Evolutionary conservation across 2,888 invertebrate species (phyloP).

Genomic region (Epirrhoe alternata): DNA sequence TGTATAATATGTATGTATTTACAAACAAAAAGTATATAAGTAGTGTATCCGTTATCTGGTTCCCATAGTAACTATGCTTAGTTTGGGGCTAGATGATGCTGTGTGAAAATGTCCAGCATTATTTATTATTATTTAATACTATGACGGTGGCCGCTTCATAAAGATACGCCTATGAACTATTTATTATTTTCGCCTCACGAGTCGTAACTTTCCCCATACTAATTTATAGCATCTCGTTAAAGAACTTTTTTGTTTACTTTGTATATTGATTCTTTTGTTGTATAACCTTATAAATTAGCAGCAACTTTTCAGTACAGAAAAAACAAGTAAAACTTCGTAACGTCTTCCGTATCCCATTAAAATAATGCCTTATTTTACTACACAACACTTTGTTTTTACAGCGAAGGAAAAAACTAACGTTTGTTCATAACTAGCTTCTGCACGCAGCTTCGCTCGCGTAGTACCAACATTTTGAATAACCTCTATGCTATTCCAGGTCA

Average conservation of each 20-base stretch:
- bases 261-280: constrained; percentile 32
- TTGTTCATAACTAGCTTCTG: no score
- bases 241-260: constrained; percentile 46
- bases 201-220: constrained; percentile 50
- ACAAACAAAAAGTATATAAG: no score
- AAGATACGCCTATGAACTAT: constrained; percentile 40
- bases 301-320: constrained; percentile 16
- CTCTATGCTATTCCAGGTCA: no score
- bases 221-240: constrained; percentile 55
- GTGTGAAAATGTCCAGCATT: no score
- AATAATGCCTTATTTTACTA: neutral
- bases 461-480: no score
- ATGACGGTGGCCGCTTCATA: neutral
- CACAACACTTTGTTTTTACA: neutral
- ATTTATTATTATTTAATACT: no score
- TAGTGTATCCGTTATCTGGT: no score
- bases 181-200: constrained; percentile 56
- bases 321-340: constrained; percentile 1
- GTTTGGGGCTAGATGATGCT: no score
- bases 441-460: no score
- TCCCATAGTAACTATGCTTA: no score
- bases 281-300: constrained; percentile 22
- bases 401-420: no score
- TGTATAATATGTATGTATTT: no score
- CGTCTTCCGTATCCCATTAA: neutral